These are phyloP conservation scores for Helicolenus hilgendorfi DNA, from an alignment of 2,797 vertebrate species.

Conservation along the genomic window DNA sequence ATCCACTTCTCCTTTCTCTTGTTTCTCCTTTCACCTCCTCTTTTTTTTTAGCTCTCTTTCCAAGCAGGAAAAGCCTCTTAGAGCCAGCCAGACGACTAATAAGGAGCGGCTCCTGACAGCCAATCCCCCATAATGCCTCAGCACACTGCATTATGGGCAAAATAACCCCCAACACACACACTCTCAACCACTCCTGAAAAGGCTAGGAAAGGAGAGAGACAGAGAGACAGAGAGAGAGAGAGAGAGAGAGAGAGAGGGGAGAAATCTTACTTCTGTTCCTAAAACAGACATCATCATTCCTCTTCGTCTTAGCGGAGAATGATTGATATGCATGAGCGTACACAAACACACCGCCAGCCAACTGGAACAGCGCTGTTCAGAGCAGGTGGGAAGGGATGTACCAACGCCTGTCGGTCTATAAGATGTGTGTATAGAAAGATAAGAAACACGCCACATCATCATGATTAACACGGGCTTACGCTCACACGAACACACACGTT, in stretches of 20 bases:
- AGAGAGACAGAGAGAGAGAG: slow-evolving; percentile 22
- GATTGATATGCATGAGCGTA: slow-evolving; percentile 53
- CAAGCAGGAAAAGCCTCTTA: slow-evolving; percentile 86
- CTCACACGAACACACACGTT: background rate
- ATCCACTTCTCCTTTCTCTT: slow-evolving; percentile 58
- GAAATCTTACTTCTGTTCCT: slow-evolving; percentile 50
- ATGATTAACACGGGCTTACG: slow-evolving; percentile 1
- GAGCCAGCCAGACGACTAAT: slow-evolving; percentile 86
- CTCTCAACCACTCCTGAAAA: slow-evolving; percentile 72
- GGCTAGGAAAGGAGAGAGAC: slow-evolving; percentile 64
- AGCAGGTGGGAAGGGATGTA: slow-evolving; percentile 25
- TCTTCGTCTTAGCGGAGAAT: slow-evolving; percentile 43
- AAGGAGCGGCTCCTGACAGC: slow-evolving; percentile 83
- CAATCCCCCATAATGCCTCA: slow-evolving; percentile 84
- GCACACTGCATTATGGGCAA: slow-evolving; percentile 81
- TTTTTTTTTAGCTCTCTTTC: slow-evolving; percentile 53
- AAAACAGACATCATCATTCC: slow-evolving; percentile 59
- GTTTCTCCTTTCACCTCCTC: slow-evolving; percentile 38
- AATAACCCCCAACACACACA: slow-evolving; percentile 64
- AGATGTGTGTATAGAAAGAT: background rate
- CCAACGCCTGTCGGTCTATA: slow-evolving; percentile 18
- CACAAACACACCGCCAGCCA: slow-evolving; percentile 56
- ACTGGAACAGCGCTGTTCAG: slow-evolving; percentile 38
- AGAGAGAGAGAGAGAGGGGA: slow-evolving; percentile 24
- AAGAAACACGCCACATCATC: slow-evolving; percentile 16